Conservation (phyloP, 2,888 invertebrate genomes). For the Orthonevra nobilis region DNA sequence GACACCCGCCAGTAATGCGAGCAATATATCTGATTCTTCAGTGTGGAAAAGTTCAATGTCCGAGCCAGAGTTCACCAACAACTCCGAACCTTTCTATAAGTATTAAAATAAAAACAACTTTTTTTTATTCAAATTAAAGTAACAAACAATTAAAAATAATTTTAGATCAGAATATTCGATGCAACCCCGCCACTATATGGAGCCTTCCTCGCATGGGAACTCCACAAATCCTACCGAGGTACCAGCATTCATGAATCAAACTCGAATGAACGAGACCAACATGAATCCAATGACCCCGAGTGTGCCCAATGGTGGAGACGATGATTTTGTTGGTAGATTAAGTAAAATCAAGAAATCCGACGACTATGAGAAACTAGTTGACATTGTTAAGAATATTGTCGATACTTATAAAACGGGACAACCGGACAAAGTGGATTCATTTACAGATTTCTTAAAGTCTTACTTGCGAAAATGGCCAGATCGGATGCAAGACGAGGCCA, state of each 20-base stretch:
- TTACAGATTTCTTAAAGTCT: slow-evolving; percentile 78
- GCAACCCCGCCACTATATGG: slow-evolving; percentile 79
- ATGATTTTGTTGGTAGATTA: slow-evolving; percentile 66
- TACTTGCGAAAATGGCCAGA: slow-evolving; percentile 79
- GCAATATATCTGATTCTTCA: slow-evolving; percentile 79
- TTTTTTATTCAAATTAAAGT: no score
- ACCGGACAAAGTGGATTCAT: slow-evolving; percentile 78
- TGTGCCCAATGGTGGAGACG: slow-evolving; percentile 73
- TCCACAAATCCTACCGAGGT: slow-evolving; percentile 79
- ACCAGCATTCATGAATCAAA: slow-evolving; percentile 77
- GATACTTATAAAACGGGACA: slow-evolving; percentile 77
- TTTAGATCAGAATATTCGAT: slow-evolving; percentile 79
- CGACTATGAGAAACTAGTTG: slow-evolving; percentile 78
- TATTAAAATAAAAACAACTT: slow-evolving; percentile 55
- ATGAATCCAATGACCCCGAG: slow-evolving; percentile 77
- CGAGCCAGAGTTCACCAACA: slow-evolving; percentile 79
- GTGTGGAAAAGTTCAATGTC: slow-evolving; percentile 80
- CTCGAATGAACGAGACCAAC: slow-evolving; percentile 77
- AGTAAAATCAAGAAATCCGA: slow-evolving; percentile 74
- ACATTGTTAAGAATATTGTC: slow-evolving; percentile 79
- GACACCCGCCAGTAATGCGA: slow-evolving; percentile 78
- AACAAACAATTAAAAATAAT: background rate
- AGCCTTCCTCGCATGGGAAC: slow-evolving; percentile 78
- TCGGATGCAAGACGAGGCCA: slow-evolving; percentile 78
- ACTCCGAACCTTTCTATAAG: slow-evolving; percentile 80